These are phyloP conservation scores for Battus philenor DNA, from an alignment of 1,140 invertebrate species.

Conservation along the genomic window DNA sequence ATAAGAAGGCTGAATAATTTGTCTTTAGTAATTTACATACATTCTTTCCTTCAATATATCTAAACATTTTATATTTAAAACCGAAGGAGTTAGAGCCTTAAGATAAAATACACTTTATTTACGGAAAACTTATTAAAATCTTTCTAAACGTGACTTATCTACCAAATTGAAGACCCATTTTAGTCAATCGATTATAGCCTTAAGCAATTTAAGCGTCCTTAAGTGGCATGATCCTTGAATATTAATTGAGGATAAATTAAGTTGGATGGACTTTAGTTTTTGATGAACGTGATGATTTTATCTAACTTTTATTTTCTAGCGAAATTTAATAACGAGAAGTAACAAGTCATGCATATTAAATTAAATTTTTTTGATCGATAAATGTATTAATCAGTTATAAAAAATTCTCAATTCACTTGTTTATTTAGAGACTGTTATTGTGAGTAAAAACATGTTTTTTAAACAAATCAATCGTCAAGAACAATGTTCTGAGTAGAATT, in stretches of 20 bases:
- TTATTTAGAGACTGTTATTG: too few species aligned
- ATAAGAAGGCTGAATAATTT: too few species aligned
- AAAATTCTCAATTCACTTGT: neutral
- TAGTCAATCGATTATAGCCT: slow-evolving; percentile 5
- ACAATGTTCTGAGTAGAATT: too few species aligned
- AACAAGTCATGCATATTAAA: too few species aligned
- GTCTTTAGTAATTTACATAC: too few species aligned
- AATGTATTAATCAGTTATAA: neutral
- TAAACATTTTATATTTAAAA: too few species aligned
- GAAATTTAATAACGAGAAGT: neutral
- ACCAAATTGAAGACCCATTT: slow-evolving; percentile 5
- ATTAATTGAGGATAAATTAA: slow-evolving; percentile 7
- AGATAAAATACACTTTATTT: neutral
- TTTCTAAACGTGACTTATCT: slow-evolving; percentile 15
- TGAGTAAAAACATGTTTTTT: too few species aligned
- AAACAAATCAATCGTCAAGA: too few species aligned
- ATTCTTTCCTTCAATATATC: too few species aligned
- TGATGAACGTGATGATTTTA: neutral
- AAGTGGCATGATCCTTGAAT: slow-evolving; percentile 1
- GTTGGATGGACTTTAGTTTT: too few species aligned
- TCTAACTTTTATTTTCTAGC: neutral
- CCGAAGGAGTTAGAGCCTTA: neutral
- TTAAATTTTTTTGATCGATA: neutral
- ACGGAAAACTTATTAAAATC: slow-evolving; percentile 9
- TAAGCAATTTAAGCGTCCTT: slow-evolving; percentile 9